Evolutionary conservation across 2,797 vertebrate genomes (phyloP).

Genomic region (Rallus crepitans): DNA sequence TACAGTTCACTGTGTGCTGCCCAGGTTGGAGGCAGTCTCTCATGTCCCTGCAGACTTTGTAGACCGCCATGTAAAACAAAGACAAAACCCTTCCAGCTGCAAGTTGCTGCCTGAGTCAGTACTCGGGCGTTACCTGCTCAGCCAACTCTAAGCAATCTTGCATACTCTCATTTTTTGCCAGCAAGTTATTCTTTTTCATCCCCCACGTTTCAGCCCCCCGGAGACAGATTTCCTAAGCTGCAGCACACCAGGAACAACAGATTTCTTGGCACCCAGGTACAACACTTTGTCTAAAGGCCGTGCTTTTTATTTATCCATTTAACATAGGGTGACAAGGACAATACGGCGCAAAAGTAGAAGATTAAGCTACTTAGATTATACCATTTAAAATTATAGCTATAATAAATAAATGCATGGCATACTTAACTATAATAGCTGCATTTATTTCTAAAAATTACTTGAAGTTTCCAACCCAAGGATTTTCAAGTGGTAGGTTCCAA

Average conservation of each 20-base stretch:
- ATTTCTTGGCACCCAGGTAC: not conserved
- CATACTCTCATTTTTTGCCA: not conserved
- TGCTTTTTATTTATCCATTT: not conserved
- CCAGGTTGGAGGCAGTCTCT: not conserved
- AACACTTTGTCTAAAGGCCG: not conserved
- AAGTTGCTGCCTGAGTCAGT: slow-evolving; percentile 26
- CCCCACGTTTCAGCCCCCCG: not conserved
- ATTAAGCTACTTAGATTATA: not conserved
- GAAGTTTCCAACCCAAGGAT: not conserved
- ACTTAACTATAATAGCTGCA: not conserved
- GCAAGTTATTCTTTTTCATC: not conserved
- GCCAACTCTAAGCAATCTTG: not conserved
- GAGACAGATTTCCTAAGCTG: not conserved
- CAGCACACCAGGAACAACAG: not conserved
- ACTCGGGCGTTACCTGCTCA: not conserved
- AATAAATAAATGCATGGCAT: not conserved
- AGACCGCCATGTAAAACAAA: not conserved
- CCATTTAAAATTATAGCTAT: not conserved
- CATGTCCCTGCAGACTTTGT: not conserved
- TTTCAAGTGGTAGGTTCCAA: not conserved
- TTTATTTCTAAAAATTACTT: not conserved
- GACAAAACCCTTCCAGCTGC: not conserved
- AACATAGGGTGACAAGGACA: not conserved
- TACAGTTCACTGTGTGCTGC: not conserved
- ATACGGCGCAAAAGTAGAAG: not conserved